These are phyloP conservation scores for Furnarius figulus DNA, from an alignment of 2,113 vertebrate species.

Conservation along the genomic window DNA sequence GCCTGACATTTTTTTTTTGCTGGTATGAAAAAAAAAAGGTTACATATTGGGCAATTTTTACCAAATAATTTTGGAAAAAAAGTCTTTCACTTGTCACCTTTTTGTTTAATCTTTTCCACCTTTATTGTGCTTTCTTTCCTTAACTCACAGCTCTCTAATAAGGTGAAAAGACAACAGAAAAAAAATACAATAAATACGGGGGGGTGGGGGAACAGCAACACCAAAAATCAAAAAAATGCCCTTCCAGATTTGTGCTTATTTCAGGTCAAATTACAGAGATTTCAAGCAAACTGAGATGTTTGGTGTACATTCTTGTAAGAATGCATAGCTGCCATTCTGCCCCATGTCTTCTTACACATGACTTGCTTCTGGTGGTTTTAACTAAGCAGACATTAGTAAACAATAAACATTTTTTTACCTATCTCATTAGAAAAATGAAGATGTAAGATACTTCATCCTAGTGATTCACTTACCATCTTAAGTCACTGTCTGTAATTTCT, in stretches of 20 bases:
- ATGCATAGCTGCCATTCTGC: neutral
- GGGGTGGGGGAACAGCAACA: rapidly evolving
- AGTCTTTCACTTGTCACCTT: neutral
- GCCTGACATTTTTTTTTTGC: neutral
- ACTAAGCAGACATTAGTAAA: neutral
- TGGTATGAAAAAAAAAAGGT: neutral
- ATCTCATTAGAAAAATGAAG: neutral
- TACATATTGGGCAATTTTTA: neutral
- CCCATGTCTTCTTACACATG: rapidly evolving
- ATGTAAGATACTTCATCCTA: neutral
- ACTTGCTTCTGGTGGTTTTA: neutral
- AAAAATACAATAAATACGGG: neutral
- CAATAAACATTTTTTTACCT: neutral
- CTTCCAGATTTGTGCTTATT: neutral
- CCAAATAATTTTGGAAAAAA: neutral
- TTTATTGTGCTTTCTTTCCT: neutral
- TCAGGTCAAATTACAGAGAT: neutral
- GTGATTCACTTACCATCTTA: neutral
- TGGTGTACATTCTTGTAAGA: neutral
- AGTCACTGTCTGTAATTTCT: neutral
- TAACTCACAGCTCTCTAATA: neutral
- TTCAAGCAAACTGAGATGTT: neutral
- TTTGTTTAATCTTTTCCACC: neutral
- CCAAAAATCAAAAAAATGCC: neutral
- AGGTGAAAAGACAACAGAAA: neutral